Conservation (phyloP, 2,797 vertebrate species). For the Paguma larvata region DNA sequence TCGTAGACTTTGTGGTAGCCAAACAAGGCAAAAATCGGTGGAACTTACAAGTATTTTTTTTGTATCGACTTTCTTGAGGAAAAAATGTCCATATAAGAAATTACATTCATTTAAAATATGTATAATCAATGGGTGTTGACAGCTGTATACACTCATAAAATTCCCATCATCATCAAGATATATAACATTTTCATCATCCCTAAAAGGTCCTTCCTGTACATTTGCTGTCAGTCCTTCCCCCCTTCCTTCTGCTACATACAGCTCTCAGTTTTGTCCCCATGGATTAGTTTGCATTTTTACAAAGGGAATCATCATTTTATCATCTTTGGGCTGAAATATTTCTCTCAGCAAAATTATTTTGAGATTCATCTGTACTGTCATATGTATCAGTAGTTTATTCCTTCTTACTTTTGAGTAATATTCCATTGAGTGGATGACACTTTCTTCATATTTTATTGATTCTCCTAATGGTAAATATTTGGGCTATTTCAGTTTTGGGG, state of each 20-base stretch:
- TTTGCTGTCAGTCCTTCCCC: background rate
- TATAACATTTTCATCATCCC: background rate
- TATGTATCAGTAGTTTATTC: background rate
- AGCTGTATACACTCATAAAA: background rate
- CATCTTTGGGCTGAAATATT: background rate
- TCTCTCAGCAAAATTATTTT: slow-evolving; percentile 12
- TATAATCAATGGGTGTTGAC: background rate
- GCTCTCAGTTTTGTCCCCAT: background rate
- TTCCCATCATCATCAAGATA: background rate
- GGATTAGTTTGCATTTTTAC: background rate
- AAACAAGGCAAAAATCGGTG: background rate
- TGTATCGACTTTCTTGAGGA: background rate
- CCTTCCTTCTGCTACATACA: background rate
- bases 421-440: background rate
- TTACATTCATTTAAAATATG: background rate
- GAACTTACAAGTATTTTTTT: background rate
- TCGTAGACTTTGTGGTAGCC: background rate
- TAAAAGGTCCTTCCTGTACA: background rate
- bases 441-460: background rate
- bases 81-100: background rate
- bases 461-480: background rate
- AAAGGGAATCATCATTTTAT: background rate
- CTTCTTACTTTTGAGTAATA: background rate
- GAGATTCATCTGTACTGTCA: background rate
- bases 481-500: background rate